Evolutionary conservation across 53 echinoderm and acorn worm species (phyloP).

Genomic region (Luidia sarsii): DNA sequence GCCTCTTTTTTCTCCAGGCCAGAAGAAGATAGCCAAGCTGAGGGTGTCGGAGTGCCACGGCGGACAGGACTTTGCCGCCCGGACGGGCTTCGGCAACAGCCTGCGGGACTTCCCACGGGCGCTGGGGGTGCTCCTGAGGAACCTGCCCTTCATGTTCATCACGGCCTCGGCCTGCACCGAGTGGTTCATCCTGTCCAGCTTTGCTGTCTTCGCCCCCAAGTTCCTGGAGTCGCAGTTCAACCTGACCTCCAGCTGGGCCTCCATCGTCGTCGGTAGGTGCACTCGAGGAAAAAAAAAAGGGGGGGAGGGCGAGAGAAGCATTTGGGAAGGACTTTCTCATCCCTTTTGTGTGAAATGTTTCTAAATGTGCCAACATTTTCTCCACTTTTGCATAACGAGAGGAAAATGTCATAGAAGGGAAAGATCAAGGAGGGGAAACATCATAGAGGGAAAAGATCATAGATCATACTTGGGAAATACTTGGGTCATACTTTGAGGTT

Average conservation of each 20-base stretch:
- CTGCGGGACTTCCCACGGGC: slow-evolving; percentile 92
- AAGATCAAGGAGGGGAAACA: too few species aligned
- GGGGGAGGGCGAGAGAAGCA: too few species aligned
- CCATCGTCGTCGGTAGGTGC: slow-evolving; percentile 87
- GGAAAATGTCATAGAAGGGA: too few species aligned
- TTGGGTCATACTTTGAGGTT: too few species aligned
- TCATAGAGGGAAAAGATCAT: too few species aligned
- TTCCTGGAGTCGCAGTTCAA: slow-evolving; percentile 95
- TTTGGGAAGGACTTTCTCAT: too few species aligned
- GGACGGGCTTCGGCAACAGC: slow-evolving; percentile 87
- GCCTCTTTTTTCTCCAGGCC: slow-evolving; percentile 47
- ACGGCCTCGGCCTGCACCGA: slow-evolving; percentile 81
- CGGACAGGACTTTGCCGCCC: slow-evolving; percentile 70
- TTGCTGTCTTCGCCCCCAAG: slow-evolving; percentile 95
- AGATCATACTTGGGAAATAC: too few species aligned
- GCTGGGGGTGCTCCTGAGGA: slow-evolving; percentile 66
- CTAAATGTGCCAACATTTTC: too few species aligned
- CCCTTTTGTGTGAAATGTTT: too few species aligned
- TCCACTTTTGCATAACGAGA: too few species aligned
- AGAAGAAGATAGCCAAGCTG: slow-evolving; percentile 64
- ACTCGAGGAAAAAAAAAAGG: too few species aligned
- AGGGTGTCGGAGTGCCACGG: slow-evolving; percentile 86
- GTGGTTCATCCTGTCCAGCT: slow-evolving; percentile 87
- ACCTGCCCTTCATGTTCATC: slow-evolving; percentile 94
- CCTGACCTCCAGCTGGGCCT: slow-evolving; percentile 84